These are phyloP conservation scores for Anguilla obscura DNA, from an alignment of 2,797 vertebrate species.

Conservation along the genomic window DNA sequence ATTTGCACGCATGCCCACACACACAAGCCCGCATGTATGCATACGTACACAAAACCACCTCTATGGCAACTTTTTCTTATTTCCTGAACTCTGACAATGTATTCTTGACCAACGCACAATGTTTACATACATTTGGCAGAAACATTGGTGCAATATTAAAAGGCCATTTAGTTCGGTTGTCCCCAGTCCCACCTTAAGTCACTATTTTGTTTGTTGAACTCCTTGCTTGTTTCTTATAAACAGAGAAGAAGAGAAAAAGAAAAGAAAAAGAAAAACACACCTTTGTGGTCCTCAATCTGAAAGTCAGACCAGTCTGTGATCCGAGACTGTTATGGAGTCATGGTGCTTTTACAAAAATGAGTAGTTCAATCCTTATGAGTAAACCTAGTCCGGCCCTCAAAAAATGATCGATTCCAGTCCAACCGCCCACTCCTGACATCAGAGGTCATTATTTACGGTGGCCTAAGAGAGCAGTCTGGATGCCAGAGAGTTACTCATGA, in stretches of 20 bases:
- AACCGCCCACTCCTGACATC: neutral
- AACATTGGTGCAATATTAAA: neutral
- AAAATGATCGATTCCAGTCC: slow-evolving; percentile 2
- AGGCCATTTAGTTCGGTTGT: neutral
- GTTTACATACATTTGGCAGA: too few relatives aligned
- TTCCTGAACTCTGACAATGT: too few relatives aligned
- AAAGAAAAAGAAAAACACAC: neutral
- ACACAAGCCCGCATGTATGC: neutral
- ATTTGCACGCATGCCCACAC: neutral
- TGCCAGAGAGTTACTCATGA: neutral
- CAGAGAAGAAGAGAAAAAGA: neutral
- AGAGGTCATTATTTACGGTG: neutral
- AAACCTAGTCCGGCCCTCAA: neutral
- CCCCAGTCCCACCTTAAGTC: neutral
- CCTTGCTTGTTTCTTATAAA: too few relatives aligned
- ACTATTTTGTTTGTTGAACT: neutral
- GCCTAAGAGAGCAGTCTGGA: neutral
- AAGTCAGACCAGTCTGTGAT: neutral
- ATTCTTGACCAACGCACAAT: too few relatives aligned
- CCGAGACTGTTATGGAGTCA: neutral
- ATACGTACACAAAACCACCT: neutral
- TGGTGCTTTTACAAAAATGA: neutral
- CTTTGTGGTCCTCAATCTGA: neutral
- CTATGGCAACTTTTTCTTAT: too few relatives aligned
- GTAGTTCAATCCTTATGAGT: neutral